Percentiles rank a stretch among this genome's conserved stretches.
Evolutionary conservation across 2,797 vertebrate genomes (phyloP).

Genomic region (Monodelphis domestica): DNA sequence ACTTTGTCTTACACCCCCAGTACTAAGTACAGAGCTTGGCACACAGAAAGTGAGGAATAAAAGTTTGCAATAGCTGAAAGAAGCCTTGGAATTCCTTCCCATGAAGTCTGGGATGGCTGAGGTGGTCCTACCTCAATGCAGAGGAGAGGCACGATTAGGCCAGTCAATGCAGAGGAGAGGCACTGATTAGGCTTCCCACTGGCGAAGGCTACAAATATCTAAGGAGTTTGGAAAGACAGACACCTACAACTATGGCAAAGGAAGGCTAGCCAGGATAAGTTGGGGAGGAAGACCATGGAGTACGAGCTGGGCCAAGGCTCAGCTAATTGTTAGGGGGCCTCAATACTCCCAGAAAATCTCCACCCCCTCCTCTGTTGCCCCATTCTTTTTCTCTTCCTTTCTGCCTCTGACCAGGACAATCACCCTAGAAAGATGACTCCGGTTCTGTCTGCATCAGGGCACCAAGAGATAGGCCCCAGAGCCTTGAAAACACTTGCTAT

Average conservation of each 20-base stretch:
- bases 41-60: not conserved
- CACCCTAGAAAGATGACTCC: conserved; percentile 24
- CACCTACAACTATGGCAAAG: conserved; percentile 34
- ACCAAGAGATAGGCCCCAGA: conserved; percentile 26
- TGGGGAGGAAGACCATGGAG: not conserved
- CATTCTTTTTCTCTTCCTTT: not conserved
- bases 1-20: not conserved
- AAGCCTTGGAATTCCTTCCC: not conserved
- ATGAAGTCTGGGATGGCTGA: not conserved
- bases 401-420: not conserved
- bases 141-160: not conserved
- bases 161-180: not conserved
- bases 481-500: conserved; percentile 47
- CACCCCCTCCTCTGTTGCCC: not conserved
- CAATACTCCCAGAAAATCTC: not conserved
- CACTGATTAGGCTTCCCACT: not conserved
- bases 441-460: not conserved
- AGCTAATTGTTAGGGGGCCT: not conserved
- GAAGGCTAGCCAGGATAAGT: not conserved
- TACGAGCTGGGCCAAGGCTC: conserved; percentile 12
- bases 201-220: conserved; percentile 10
- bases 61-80: not conserved
- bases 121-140: not conserved
- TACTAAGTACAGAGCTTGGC: not conserved
- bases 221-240: not conserved